These are phyloP conservation scores for Trogon melanurus DNA, from an alignment of 2,113 vertebrate genomes.

Conservation along the genomic window DNA sequence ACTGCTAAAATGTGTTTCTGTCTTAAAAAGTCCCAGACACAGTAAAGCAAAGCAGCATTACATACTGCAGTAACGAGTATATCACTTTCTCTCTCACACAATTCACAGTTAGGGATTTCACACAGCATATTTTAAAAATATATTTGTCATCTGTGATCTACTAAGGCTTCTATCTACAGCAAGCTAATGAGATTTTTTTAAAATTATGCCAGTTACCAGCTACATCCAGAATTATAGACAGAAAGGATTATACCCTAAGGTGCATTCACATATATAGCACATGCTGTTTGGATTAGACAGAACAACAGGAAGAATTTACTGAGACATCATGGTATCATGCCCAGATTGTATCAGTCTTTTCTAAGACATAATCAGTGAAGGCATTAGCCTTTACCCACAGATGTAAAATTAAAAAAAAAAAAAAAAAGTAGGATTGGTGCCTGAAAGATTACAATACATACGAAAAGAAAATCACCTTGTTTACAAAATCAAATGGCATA, in stretches of 20 bases:
- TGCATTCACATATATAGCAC: background rate
- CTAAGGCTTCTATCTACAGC: background rate
- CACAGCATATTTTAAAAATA: background rate
- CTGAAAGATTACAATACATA: background rate
- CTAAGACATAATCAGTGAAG: background rate
- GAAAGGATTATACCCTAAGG: background rate
- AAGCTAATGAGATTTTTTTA: conserved; percentile 8
- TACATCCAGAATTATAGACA: background rate
- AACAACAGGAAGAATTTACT: conserved; percentile 1
- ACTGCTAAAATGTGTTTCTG: background rate
- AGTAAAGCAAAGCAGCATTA: background rate
- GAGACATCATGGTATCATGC: background rate
- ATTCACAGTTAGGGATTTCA: background rate
- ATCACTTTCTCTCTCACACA: background rate
- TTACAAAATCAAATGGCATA: background rate
- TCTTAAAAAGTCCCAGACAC: background rate
- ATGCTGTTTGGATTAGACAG: background rate
- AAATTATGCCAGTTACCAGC: background rate
- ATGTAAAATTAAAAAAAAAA: background rate
- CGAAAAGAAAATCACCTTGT: background rate
- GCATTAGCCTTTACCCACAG: background rate
- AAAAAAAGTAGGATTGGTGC: background rate
- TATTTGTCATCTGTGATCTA: conserved; percentile 28
- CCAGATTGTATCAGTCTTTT: background rate
- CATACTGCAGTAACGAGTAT: background rate